phyloP scores from a whole-genome alignment of 1,140 invertebrate species.

The Papilio polytes region DNA sequence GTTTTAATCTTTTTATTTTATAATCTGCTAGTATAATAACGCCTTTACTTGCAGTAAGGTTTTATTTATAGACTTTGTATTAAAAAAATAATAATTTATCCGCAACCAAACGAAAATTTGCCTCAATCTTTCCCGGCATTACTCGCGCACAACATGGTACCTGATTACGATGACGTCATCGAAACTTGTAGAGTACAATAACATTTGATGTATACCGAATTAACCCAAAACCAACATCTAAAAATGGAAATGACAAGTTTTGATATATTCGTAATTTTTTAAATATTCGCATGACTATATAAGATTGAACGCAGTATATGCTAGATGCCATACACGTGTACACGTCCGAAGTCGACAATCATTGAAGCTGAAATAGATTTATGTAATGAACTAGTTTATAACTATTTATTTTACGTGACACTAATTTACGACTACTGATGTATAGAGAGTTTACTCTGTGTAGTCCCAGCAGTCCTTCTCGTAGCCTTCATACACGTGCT shows the following conservation, averaged over 20 bases:
- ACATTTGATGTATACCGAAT: too few relatives aligned
- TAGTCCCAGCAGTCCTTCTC: constrained; percentile 99
- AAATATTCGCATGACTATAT: not conserved
- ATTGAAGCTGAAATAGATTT: constrained; percentile 29
- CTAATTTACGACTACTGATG: constrained; percentile 37
- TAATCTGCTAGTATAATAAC: not conserved
- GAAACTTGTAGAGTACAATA: not conserved
- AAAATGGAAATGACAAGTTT: not conserved
- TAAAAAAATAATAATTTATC: not conserved
- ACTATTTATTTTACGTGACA: constrained; percentile 28
- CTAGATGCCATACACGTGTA: not conserved
- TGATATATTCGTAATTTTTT: not conserved
- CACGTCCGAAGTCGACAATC: not conserved
- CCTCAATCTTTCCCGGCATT: not conserved
- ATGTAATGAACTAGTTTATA: constrained; percentile 35
- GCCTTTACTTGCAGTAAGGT: not conserved
- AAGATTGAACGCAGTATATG: not conserved
- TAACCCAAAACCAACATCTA: not conserved
- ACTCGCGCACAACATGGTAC: not conserved
- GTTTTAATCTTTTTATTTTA: not conserved
- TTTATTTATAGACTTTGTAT: not conserved
- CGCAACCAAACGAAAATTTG: not conserved
- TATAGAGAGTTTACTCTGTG: constrained; percentile 90
- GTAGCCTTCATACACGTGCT: constrained; percentile 99
- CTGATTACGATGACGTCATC: not conserved